These are phyloP conservation scores for Ptycholaimellus sp. DNA, from an alignment of 2,888 invertebrate genomes.

Conservation along the genomic window DNA sequence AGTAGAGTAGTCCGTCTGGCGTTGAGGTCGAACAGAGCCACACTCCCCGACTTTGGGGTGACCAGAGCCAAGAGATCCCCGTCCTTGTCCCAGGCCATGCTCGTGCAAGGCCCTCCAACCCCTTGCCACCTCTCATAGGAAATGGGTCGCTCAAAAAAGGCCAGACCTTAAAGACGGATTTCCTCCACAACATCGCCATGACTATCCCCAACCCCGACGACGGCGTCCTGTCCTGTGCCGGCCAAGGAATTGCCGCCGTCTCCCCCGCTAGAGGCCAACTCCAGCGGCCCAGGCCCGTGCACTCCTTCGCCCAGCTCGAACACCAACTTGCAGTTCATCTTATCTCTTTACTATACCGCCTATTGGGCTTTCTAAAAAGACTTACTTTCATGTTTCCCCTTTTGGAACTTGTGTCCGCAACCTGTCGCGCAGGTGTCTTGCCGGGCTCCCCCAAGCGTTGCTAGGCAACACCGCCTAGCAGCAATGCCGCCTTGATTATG, in stretches of 20 bases:
- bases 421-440: no score
- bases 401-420: no score
- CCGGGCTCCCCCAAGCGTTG: no score
- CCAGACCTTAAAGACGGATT: conserved; percentile 56
- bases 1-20: conserved; percentile 44
- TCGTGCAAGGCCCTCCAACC: no score
- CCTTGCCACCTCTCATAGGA: conserved; percentile 41
- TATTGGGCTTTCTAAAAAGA: no score
- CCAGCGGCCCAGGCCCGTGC: conserved; percentile 25
- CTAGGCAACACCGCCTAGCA: no score
- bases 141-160: conserved; percentile 6
- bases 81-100: conserved; percentile 76
- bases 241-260: conserved; percentile 61
- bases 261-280: conserved; percentile 57
- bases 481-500: no score
- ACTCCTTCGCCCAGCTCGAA: conserved; percentile 25
- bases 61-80: conserved; percentile 74
- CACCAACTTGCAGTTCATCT: conserved; percentile 24
- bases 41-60: conserved; percentile 44
- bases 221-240: conserved; percentile 44
- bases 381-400: no score
- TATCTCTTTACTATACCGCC: no score
- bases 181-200: conserved; percentile 63
- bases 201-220: conserved; percentile 63
- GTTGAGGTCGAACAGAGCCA: conserved; percentile 66